These are phyloP conservation scores for Paraescarpia echinospica DNA, from an alignment of 1,140 invertebrate genomes.

Conservation along the genomic window DNA sequence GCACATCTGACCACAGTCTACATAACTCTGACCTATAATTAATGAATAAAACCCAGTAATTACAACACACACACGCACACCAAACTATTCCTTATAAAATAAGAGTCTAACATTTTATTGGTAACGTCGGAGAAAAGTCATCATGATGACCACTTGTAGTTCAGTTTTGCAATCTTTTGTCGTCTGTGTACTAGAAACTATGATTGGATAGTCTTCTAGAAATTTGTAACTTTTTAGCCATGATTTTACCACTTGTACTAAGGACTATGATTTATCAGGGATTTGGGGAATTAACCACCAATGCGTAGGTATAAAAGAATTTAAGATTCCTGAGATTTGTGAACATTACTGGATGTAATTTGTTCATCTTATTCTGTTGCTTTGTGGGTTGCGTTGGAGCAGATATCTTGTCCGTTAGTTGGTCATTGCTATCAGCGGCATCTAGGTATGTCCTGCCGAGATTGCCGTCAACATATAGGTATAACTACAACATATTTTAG, in stretches of 20 bases:
- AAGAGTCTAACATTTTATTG: background rate
- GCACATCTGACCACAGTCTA: too few species aligned
- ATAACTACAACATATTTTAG: background rate
- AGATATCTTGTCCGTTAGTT: background rate
- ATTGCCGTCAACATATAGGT: background rate
- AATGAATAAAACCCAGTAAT: background rate
- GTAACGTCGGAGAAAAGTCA: background rate
- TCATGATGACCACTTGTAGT: background rate
- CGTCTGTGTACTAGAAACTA: background rate
- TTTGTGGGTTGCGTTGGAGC: background rate
- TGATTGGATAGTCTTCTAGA: background rate
- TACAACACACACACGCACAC: background rate
- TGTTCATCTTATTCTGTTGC: background rate
- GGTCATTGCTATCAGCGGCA: too few species aligned
- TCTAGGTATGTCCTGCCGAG: too few species aligned
- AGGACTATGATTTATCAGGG: background rate
- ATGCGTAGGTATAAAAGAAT: background rate
- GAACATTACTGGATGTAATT: background rate
- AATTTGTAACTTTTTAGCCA: background rate
- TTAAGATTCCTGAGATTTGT: background rate
- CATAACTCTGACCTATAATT: background rate
- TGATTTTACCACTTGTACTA: background rate
- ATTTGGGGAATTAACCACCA: background rate
- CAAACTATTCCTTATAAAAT: background rate
- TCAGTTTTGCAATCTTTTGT: background rate